Conservation (phyloP, 2,113 vertebrate species). For the Thermophis baileyi region DNA sequence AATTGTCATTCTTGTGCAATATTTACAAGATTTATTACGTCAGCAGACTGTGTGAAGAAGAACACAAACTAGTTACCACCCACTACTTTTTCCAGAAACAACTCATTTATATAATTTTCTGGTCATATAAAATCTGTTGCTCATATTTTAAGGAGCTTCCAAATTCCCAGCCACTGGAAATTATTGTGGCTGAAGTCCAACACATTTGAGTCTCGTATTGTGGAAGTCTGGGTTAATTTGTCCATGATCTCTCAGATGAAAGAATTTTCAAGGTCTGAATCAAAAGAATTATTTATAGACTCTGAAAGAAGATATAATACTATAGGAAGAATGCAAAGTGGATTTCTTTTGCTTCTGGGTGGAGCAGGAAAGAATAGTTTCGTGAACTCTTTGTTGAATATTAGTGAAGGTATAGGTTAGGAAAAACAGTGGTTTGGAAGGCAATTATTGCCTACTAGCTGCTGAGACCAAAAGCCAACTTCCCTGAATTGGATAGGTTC, state of each 20-base stretch:
- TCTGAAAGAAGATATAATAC: not conserved
- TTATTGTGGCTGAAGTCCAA: not conserved
- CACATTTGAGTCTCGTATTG: not conserved
- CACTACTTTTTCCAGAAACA: not conserved
- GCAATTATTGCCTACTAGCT: not conserved
- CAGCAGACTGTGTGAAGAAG: not conserved
- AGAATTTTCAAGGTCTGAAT: not conserved
- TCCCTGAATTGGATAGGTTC: not conserved
- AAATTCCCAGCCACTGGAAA: not conserved
- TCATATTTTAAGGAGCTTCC: not conserved
- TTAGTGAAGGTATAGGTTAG: not conserved
- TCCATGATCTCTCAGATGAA: not conserved
- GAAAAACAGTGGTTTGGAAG: not conserved
- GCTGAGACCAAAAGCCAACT: not conserved
- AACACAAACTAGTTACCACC: not conserved
- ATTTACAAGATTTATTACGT: not conserved
- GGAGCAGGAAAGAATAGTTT: not conserved
- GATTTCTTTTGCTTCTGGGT: not conserved
- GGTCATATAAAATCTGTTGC: not conserved
- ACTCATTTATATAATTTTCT: not conserved
- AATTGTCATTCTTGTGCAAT: not conserved
- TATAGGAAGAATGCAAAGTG: not conserved
- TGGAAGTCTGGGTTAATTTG: not conserved
- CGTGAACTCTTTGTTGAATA: not conserved
- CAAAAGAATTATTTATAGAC: not conserved